These are phyloP conservation scores for Phrynocephalus guinanensis DNA, from an alignment of 2,797 vertebrate species.

Conservation along the genomic window DNA sequence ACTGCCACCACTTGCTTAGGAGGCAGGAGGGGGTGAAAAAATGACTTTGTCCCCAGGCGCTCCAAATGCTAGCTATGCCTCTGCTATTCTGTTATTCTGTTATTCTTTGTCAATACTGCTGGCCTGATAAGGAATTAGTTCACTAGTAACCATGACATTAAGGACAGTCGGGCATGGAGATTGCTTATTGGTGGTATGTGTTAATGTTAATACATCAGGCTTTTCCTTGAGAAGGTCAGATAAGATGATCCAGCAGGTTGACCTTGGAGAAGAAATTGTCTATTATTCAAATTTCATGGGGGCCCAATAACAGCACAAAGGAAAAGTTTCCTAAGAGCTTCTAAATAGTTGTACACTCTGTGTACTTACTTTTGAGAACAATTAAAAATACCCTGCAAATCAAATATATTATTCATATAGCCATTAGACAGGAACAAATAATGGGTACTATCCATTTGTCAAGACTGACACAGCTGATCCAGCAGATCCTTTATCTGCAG, in stretches of 20 bases:
- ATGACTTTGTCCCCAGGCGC: too few species aligned
- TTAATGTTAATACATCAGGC: not conserved
- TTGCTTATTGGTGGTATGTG: not conserved
- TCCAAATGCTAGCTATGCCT: too few species aligned
- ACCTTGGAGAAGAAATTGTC: not conserved
- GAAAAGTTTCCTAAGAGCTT: not conserved
- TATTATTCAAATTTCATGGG: not conserved
- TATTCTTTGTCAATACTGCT: not conserved
- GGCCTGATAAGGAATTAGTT: too few species aligned
- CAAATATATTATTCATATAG: slow-evolving; percentile 46
- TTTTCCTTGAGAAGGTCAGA: not conserved
- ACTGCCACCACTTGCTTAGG: too few species aligned
- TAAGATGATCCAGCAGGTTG: not conserved
- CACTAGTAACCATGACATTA: not conserved
- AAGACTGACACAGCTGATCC: slow-evolving; percentile 1
- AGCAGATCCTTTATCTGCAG: not conserved
- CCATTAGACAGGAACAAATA: slow-evolving; percentile 40
- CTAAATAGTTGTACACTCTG: slow-evolving; percentile 11
- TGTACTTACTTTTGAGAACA: slow-evolving; percentile 29
- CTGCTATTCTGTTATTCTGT: too few species aligned
- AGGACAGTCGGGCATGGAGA: not conserved
- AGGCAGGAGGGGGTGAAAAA: too few species aligned
- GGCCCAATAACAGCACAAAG: not conserved
- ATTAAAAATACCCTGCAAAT: slow-evolving; percentile 26
- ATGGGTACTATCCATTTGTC: slow-evolving; percentile 13